Evolutionary conservation across 2,888 invertebrate genomes (phyloP).

Genomic region (Biston stratarius): DNA sequence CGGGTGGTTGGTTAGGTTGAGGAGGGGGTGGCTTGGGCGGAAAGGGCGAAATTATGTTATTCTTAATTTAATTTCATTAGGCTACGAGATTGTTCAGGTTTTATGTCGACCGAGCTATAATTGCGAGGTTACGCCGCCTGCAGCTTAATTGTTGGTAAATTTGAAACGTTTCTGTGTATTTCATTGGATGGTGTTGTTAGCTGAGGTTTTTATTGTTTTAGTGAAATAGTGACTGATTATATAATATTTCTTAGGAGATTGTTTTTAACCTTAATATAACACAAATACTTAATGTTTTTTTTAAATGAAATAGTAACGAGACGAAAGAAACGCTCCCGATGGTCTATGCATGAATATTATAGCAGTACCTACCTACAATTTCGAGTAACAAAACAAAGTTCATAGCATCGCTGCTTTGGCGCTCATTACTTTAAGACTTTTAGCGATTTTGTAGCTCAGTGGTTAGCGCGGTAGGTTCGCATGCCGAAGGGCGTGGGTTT

Average conservation of each 20-base stretch:
- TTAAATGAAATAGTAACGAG: no score
- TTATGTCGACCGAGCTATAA: slow-evolving; percentile 51
- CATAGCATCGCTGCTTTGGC: no score
- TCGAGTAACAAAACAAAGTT: no score
- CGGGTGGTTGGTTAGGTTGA: slow-evolving; percentile 13
- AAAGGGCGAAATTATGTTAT: slow-evolving; percentile 71
- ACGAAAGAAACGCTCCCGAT: no score
- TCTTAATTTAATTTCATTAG: slow-evolving; percentile 83
- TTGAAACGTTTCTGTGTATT: slow-evolving; percentile 43
- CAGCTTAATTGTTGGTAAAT: slow-evolving; percentile 54
- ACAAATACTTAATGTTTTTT: no score
- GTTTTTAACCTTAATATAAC: background rate
- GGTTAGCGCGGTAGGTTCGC: no score
- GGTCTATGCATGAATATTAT: no score
- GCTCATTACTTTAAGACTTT: no score
- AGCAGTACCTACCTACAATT: no score
- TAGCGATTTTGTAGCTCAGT: no score
- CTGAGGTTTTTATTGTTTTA: slow-evolving; percentile 18
- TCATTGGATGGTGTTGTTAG: slow-evolving; percentile 33
- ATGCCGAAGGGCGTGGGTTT: no score
- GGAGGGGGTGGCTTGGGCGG: slow-evolving; percentile 37
- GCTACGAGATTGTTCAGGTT: slow-evolving; percentile 69
- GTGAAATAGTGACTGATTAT: background rate
- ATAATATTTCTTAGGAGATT: background rate
- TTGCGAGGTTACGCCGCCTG: slow-evolving; percentile 46